Evolutionary conservation across 2,797 vertebrate species (phyloP), one percentile per base, ranked within the genome.

Genomic region (Falco concolor): DNA sequence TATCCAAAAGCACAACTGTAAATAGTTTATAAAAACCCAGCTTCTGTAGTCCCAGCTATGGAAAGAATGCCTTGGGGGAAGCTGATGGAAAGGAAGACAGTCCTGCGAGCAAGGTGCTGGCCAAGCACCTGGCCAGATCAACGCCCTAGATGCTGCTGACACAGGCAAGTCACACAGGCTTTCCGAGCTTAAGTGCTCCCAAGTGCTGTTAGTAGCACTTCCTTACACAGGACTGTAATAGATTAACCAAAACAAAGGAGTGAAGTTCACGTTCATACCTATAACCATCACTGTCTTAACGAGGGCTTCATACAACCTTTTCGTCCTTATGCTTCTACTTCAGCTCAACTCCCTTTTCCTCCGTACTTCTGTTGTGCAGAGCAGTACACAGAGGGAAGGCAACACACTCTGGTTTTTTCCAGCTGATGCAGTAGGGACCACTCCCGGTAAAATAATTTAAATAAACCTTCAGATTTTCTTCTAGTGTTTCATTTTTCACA

Each of bases 81-180:
- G 82, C 32, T 12, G 42, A 4, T 5, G 65, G n/a, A 14, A n/a
- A 53, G 73, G 54, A 54, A 54, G 36, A 59, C 42, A 10, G 40
- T 2, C 6, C 25, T 0, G 0, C 9, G 10, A n/a, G 10, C 0
- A 1, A 32, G 50, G 20, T 3, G 1, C 13, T 54, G 36, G 38
- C 38, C 75, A 8, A 52, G 50, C 30, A 42, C 28, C 21, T 5
- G 52, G 22, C 9, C 17, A 11, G 25, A 9, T 6, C 56, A 27
- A 3, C 42, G 57, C 56, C 21, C 36, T 6, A 28, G 18, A 2
- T 13, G 40, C 25, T 32, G 65, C 15, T 25, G 11, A 19, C 22
- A 6, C 5, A 19, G 32, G 11, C 20, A 23, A 52, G n/a, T 28
- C 8, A 1, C 15, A 10, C 0, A 0, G 27, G 25, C 27, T 73